Percentiles rank a stretch among this genome's conserved stretches.
phyloP scores from a whole-genome alignment of 2,113 vertebrate genomes.

The Thalassarche chlororhynchos region DNA sequence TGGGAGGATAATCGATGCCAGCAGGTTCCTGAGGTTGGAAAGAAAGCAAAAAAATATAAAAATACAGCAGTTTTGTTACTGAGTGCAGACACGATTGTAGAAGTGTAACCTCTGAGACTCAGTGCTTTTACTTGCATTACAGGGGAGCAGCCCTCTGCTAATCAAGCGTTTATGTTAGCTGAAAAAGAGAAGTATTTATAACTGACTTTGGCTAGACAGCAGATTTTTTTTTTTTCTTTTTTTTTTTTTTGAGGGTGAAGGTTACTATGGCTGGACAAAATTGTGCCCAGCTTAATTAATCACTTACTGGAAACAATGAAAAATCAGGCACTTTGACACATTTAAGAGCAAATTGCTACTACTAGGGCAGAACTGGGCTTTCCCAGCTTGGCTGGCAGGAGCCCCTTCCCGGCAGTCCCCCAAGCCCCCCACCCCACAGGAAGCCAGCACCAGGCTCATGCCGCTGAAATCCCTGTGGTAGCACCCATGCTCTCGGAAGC shows the following conservation, averaged over 20 bases:
- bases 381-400: not conserved
- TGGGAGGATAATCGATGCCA: slow-evolving; percentile 87
- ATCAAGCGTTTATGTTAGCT: not conserved
- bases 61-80: not conserved
- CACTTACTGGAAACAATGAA: not conserved
- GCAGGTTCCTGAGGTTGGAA: slow-evolving; percentile 83
- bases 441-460: not conserved
- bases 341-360: not conserved
- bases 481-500: not conserved
- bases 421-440: rapidly evolving
- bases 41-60: not conserved
- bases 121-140: not conserved
- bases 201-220: not conserved
- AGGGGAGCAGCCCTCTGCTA: not conserved
- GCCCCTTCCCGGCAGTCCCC: not conserved
- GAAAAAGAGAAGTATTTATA: not conserved
- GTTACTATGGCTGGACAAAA: not conserved
- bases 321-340: not conserved
- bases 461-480: not conserved
- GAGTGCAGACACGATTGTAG: not conserved
- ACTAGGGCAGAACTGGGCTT: not conserved
- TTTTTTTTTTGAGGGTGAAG: not conserved
- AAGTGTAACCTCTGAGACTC: not conserved
- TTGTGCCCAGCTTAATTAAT: not conserved
- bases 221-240: not conserved